Evolutionary conservation across 2,797 vertebrate species (phyloP).

Genomic region (Anisognathus igniventris): DNA sequence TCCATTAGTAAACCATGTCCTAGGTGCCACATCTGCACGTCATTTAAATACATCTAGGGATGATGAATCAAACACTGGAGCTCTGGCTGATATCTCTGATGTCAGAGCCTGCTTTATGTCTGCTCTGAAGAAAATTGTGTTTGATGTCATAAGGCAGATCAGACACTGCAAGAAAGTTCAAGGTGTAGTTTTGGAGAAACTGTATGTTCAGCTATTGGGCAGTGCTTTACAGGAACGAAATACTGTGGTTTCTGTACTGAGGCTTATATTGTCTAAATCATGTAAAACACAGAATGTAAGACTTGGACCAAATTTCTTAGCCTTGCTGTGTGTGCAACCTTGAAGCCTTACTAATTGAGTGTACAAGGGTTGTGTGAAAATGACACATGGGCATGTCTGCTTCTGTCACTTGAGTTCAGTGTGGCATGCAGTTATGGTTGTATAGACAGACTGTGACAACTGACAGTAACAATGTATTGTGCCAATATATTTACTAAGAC

Average conservation of each 20-base stretch:
- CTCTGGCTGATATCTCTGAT: neutral
- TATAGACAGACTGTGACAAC: neutral
- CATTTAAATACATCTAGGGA: neutral
- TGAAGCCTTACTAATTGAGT: neutral
- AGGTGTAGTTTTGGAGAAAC: neutral
- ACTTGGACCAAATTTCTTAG: neutral
- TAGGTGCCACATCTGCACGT: neutral
- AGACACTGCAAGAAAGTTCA: neutral
- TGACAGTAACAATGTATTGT: neutral
- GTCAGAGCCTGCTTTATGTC: neutral
- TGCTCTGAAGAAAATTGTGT: neutral
- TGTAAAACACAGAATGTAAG: neutral
- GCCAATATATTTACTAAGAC: neutral
- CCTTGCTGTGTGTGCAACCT: neutral
- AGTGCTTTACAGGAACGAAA: neutral
- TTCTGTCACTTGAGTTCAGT: neutral
- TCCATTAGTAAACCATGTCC: neutral
- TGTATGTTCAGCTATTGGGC: neutral
- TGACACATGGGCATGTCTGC: neutral
- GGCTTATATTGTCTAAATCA: neutral
- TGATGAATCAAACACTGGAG: neutral
- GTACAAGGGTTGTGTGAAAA: neutral
- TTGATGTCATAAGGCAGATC: neutral
- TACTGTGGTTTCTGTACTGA: neutral
- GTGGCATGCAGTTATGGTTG: neutral